Conservation (phyloP, 2,797 vertebrate genomes). For the Lepus townsendii region DNA sequence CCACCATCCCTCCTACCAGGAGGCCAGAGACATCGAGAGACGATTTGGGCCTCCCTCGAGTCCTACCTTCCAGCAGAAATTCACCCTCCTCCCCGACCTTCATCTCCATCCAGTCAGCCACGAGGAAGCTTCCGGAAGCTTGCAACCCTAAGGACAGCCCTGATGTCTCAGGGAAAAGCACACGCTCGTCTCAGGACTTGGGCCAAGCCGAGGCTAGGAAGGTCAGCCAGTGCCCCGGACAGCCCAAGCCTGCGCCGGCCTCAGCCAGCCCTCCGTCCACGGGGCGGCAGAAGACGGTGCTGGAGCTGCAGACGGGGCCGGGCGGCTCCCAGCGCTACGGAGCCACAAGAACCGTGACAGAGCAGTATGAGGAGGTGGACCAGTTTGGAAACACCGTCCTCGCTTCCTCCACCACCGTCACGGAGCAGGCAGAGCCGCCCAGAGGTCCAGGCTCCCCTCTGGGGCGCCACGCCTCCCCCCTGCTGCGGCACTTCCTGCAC, state of each 20-base stretch:
- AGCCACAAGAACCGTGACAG: conserved; percentile 89
- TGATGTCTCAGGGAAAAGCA: neutral
- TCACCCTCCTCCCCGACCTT: conserved; percentile 94
- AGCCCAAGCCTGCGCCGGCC: conserved; percentile 51
- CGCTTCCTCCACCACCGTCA: conserved; percentile 91
- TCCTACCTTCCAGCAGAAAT: conserved; percentile 85
- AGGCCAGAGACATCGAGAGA: conserved; percentile 64
- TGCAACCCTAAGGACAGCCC: conserved; percentile 50
- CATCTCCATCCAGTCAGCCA: conserved; percentile 94
- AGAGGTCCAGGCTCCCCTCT: conserved; percentile 82
- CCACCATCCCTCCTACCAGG: conserved; percentile 64
- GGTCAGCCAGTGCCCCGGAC: conserved; percentile 39
- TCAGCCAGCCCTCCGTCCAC: conserved; percentile 82
- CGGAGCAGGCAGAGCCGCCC: conserved; percentile 90
- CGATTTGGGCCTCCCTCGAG: conserved; percentile 71
- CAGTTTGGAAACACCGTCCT: conserved; percentile 91
- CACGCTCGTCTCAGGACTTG: neutral
- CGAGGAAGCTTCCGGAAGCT: conserved; percentile 89
- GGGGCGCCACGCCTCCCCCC: conserved; percentile 88
- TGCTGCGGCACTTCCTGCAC: conserved; percentile 87
- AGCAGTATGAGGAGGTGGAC: conserved; percentile 92
- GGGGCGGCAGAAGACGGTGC: conserved; percentile 89
- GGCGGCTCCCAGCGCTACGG: conserved; percentile 88
- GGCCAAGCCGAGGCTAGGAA: neutral
- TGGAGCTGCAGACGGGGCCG: conserved; percentile 91